A percentile compares a stretch with the other conserved stretches of the same genome.
Conservation (phyloP, 2,113 vertebrate genomes). For the Daphoenositta chrysoptera region DNA sequence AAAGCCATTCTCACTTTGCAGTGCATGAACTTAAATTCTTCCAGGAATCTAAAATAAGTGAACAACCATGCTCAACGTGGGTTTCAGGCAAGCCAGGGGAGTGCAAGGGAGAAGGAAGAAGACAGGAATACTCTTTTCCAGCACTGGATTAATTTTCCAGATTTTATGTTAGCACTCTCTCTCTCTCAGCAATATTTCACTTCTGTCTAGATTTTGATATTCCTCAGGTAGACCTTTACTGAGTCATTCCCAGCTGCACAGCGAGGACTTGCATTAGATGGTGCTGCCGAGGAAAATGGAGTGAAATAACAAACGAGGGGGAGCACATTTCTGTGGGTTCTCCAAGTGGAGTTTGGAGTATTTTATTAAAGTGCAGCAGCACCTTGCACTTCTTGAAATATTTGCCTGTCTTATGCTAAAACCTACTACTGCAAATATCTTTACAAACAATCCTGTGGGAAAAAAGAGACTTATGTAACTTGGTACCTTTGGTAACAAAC, state of each 20-base stretch:
- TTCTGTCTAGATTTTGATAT: conserved; percentile 9
- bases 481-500: neutral
- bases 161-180: neutral
- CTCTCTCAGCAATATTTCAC: neutral
- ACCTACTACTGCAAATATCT: neutral
- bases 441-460: neutral
- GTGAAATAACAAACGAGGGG: neutral
- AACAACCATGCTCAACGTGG: neutral
- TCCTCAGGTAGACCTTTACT: neutral
- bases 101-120: neutral
- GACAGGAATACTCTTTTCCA: neutral
- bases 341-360: neutral
- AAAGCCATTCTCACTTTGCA: neutral
- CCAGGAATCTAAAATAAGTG: neutral
- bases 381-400: neutral
- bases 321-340: neutral
- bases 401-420: neutral
- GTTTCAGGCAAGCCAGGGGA: neutral
- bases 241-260: neutral
- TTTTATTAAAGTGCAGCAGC: neutral
- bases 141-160: neutral
- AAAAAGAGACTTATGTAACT: neutral
- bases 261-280: neutral
- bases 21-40: neutral
- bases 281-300: neutral